phyloP scores from a whole-genome alignment of 1,140 invertebrate genomes.

The Drosophila murphyi region DNA sequence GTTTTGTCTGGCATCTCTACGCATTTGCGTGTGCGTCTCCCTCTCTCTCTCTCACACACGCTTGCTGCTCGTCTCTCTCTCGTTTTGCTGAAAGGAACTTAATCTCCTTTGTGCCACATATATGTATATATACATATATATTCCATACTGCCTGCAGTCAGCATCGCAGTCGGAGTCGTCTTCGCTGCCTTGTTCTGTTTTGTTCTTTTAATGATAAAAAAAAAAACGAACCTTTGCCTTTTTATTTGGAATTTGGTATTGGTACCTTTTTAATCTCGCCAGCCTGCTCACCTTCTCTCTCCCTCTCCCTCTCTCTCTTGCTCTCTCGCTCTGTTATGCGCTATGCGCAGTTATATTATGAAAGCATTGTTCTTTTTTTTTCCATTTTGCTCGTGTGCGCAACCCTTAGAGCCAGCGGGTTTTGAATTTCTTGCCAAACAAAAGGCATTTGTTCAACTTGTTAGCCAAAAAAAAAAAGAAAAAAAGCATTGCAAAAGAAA shows the following conservation, averaged over 20 bases:
- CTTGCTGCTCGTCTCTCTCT: not conserved
- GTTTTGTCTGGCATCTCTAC: constrained; percentile 47
- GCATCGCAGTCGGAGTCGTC: constrained; percentile 8
- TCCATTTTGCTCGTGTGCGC: constrained; percentile 46
- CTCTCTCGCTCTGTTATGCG: constrained; percentile 9
- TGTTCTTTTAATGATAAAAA: constrained; percentile 83
- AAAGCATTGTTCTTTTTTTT: constrained; percentile 75
- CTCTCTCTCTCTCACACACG: constrained; percentile 16
- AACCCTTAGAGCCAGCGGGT: constrained; percentile 66
- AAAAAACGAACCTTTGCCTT: constrained; percentile 71
- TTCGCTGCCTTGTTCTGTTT: constrained; percentile 50
- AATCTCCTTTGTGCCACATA: constrained; percentile 80
- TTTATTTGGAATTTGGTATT: constrained; percentile 83
- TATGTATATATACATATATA: not conserved
- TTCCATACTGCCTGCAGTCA: not conserved
- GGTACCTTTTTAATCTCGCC: constrained; percentile 79
- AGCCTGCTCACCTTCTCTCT: constrained; percentile 1
- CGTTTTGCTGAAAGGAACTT: constrained; percentile 63
- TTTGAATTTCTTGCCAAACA: constrained; percentile 73
- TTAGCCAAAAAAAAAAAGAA: constrained; percentile 35
- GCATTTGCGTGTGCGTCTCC: constrained; percentile 59
- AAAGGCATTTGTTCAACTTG: constrained; percentile 47
- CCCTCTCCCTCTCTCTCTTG: constrained; percentile 5
- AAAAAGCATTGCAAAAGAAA: not conserved
- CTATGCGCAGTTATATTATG: constrained; percentile 70